These are phyloP conservation scores for Manis pentadactyla DNA, from an alignment of 2,797 vertebrate genomes.

Conservation along the genomic window DNA sequence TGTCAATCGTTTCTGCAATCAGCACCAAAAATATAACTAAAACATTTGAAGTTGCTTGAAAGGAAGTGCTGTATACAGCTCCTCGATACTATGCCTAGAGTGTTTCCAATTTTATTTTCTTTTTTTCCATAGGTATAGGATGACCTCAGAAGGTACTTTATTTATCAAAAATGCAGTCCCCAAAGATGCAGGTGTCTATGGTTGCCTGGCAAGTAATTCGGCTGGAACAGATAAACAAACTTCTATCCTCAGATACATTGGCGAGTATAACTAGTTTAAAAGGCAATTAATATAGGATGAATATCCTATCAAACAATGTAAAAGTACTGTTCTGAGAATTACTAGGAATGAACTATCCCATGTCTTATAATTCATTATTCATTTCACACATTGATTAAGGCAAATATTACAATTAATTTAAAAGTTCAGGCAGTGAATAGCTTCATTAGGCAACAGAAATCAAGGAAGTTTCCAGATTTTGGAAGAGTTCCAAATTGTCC, in stretches of 20 bases:
- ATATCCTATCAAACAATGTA: not conserved
- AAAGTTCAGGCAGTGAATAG: not conserved
- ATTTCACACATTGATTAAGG: slow-evolving; percentile 16
- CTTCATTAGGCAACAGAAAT: slow-evolving; percentile 29
- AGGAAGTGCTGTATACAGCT: not conserved
- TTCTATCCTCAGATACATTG: slow-evolving; percentile 91
- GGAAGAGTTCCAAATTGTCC: not conserved
- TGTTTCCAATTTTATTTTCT: slow-evolving; percentile 49
- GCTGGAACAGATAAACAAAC: slow-evolving; percentile 93
- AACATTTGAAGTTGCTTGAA: not conserved
- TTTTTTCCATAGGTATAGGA: slow-evolving; percentile 88
- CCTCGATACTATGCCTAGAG: not conserved
- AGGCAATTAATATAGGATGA: not conserved
- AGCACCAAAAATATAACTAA: not conserved
- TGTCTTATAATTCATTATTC: not conserved
- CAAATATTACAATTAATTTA: not conserved
- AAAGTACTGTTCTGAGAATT: slow-evolving; percentile 9
- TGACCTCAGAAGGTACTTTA: slow-evolving; percentile 93
- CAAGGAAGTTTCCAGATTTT: not conserved
- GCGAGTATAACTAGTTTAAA: slow-evolving; percentile 85
- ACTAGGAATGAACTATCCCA: not conserved
- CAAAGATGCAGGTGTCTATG: slow-evolving; percentile 94
- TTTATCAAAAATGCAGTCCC: slow-evolving; percentile 90
- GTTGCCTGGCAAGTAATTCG: slow-evolving; percentile 94
- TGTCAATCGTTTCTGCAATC: not conserved